A percentile compares a stretch with the other conserved stretches of the same genome.
phyloP scores from a whole-genome alignment of 2,888 invertebrate species.

The Eupithecia tripunctaria region DNA sequence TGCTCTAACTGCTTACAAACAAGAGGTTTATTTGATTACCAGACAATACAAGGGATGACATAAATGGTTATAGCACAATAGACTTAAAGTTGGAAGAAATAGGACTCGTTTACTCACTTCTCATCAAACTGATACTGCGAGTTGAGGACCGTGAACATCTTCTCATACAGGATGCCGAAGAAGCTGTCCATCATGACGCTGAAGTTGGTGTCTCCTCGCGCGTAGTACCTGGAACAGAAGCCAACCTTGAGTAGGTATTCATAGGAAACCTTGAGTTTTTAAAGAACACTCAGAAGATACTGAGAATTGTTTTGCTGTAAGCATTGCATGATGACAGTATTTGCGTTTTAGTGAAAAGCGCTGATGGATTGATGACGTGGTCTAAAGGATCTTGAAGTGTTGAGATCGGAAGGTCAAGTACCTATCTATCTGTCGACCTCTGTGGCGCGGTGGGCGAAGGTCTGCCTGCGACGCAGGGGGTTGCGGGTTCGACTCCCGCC shows the following conservation, averaged over 20 bases:
- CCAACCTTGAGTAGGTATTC: neutral
- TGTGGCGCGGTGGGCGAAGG: no score
- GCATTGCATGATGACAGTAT: constrained; percentile 6
- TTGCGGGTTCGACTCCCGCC: no score
- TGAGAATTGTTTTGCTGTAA: neutral
- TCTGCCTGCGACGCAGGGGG: no score
- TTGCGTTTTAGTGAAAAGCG: neutral
- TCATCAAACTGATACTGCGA: constrained; percentile 95
- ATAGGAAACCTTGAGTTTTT: constrained; percentile 1
- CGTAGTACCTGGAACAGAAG: constrained; percentile 87
- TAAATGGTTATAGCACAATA: neutral
- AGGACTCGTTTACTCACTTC: constrained; percentile 88
- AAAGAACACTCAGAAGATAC: neutral
- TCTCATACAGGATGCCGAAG: constrained; percentile 96
- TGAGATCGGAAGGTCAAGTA: neutral
- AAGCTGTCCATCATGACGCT: constrained; percentile 95
- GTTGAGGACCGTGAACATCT: constrained; percentile 98
- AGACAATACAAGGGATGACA: neutral
- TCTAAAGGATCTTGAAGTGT: neutral
- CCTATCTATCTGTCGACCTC: no score
- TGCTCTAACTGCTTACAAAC: constrained; percentile 16
- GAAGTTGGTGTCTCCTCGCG: constrained; percentile 92
- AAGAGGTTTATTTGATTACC: constrained; percentile 6
- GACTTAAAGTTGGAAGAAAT: neutral
- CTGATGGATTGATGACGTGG: neutral